phyloP scores from a whole-genome alignment of 2,113 vertebrate genomes.

The Motacilla alba region DNA sequence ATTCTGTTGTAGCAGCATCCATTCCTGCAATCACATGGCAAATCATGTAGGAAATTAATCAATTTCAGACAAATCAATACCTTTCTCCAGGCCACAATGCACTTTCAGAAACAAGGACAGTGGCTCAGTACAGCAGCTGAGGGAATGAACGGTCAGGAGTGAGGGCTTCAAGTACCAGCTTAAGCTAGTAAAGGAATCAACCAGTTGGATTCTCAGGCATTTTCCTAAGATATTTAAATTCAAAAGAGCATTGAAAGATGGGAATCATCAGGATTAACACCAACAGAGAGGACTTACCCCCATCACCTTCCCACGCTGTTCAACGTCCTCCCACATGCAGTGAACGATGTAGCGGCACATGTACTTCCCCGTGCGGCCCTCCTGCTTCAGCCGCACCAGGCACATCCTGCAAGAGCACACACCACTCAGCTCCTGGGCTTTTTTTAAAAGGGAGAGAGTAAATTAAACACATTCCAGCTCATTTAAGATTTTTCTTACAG shows the following conservation, averaged over 20 bases:
- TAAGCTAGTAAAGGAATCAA: not conserved
- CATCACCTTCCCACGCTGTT: slow-evolving; percentile 95
- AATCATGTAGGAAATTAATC: not conserved
- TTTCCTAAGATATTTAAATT: not conserved
- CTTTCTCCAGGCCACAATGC: not conserved
- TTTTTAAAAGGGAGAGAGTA: not conserved
- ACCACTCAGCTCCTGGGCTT: not conserved
- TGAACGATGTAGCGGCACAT: slow-evolving; percentile 96
- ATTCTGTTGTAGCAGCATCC: not conserved
- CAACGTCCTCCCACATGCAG: slow-evolving; percentile 98
- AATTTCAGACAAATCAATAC: not conserved
- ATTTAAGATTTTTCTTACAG: not conserved
- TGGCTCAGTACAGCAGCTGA: not conserved
- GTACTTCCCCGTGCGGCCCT: slow-evolving; percentile 92
- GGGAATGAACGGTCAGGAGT: not conserved
- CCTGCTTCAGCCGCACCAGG: slow-evolving; percentile 94
- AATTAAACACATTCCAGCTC: not conserved
- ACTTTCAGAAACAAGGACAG: not conserved
- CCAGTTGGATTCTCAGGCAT: not conserved
- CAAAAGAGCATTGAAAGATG: not conserved
- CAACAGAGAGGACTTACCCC: slow-evolving; percentile 81
- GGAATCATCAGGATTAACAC: not conserved
- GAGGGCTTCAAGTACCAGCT: not conserved
- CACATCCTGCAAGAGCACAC: slow-evolving; percentile 86
- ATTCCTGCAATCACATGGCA: not conserved